Evolutionary conservation across 1,140 invertebrate genomes (phyloP).

Genomic region (Caenorhabditis inopinata): DNA sequence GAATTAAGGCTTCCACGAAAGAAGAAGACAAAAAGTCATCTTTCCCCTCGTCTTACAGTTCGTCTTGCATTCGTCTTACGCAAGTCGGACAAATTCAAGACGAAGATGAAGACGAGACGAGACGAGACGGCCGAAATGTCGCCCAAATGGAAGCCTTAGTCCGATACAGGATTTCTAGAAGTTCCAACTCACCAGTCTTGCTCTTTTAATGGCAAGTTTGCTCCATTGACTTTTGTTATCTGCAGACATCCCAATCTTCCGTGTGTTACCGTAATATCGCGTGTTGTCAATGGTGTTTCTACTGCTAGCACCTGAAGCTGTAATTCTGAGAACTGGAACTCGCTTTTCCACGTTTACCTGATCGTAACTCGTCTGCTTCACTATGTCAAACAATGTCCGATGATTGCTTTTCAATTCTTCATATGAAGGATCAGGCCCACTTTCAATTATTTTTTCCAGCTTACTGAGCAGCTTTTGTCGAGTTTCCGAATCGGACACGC

Average conservation of each 20-base stretch:
- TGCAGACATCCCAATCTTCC: slow-evolving; percentile 40
- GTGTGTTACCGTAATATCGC: slow-evolving; percentile 38
- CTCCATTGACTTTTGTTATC: slow-evolving; percentile 43
- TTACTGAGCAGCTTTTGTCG: slow-evolving; percentile 21
- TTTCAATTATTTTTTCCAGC: not conserved
- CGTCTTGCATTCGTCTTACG: too few relatives aligned
- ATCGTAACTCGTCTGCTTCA: slow-evolving; percentile 35
- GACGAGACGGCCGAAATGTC: too few relatives aligned
- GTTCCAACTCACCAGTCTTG: slow-evolving; percentile 18
- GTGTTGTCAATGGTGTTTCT: slow-evolving; percentile 38
- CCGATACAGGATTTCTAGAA: too few relatives aligned
- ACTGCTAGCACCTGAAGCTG: slow-evolving; percentile 31
- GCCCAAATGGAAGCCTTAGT: too few relatives aligned
- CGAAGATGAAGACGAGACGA: too few relatives aligned
- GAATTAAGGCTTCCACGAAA: too few relatives aligned
- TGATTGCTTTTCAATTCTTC: slow-evolving; percentile 8
- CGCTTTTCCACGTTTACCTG: not conserved
- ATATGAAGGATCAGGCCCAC: not conserved
- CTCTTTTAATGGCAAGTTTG: slow-evolving; percentile 36
- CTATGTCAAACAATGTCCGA: slow-evolving; percentile 39
- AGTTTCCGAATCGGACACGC: not conserved
- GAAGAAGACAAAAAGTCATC: too few relatives aligned
- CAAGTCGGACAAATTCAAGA: too few relatives aligned
- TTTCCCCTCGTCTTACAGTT: too few relatives aligned
- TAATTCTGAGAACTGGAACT: not conserved